Conservation (phyloP, 2,797 vertebrate species). For the Schizothorax lantsangensis region DNA sequence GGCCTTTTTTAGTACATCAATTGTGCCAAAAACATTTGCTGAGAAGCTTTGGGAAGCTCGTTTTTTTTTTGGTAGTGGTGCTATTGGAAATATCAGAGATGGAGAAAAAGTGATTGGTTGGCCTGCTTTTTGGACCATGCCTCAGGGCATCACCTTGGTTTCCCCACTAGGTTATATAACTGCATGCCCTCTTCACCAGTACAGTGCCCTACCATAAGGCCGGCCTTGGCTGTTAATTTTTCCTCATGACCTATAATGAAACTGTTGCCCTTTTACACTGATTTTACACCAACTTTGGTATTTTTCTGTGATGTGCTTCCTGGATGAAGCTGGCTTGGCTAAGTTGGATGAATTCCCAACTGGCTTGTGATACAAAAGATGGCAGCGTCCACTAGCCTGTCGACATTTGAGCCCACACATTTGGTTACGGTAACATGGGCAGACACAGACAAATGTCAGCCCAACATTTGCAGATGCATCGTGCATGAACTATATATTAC, state of each 20-base stretch:
- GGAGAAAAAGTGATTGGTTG: not conserved
- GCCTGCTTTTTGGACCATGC: not conserved
- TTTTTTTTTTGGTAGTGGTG: not conserved
- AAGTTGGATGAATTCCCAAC: not conserved
- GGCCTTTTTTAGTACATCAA: not conserved
- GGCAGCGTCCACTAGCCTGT: not conserved
- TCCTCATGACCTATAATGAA: not conserved
- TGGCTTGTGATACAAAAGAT: not conserved
- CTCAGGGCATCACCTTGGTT: constrained; percentile 15
- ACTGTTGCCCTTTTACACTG: not conserved
- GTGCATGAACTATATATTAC: not conserved
- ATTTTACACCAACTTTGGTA: not conserved
- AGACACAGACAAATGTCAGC: constrained; percentile 25
- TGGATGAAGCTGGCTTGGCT: not conserved
- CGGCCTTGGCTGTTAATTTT: not conserved
- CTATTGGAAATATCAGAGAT: not conserved
- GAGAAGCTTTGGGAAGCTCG: constrained; percentile 3
- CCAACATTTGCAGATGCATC: not conserved
- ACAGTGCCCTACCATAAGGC: not conserved
- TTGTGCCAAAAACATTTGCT: not conserved
- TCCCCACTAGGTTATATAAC: constrained; percentile 22
- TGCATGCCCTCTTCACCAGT: not conserved
- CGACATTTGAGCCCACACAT: constrained; percentile 13
- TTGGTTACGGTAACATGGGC: constrained; percentile 17
- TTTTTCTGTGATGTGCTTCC: not conserved